Evolutionary conservation across 2,888 invertebrate species (phyloP), one percentile per base, ranked within the genome.

Genomic region (Rosalia funebris): DNA sequence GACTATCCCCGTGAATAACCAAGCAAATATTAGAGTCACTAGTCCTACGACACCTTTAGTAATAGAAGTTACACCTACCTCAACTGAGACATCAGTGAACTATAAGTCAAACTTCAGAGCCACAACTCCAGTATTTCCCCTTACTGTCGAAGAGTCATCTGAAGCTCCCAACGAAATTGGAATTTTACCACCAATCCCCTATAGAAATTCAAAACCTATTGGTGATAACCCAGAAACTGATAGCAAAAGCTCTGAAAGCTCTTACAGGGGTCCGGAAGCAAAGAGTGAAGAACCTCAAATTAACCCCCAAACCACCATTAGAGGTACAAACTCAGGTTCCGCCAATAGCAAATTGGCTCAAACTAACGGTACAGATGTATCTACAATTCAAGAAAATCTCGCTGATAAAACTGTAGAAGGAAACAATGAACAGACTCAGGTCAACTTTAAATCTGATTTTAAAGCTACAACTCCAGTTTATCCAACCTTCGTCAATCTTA

Each of bases 101-200:
- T 74, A 71, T 55, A 45, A 54, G 36, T 75, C 75, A 3, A 66
- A 69, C 12, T 75, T 71, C 39, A 62, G 71, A 64, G 74, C 73
- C 1, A 75, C 76, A 4, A 74, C 75, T 3, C 76, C 76, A 1
- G 72, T 69, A 17, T 76, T 76, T 61, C 77, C 77, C 4, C 61
- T 55, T 52, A 63, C 63, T n/a, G 77, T 77, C 1, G 75, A 75
- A 15, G 36, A 69, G 0, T 73, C 74, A n/a, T 71, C 71, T 32
- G 67, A 63, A 1, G 58, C 66, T 53, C 73, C 75, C 7, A 61
- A 61, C 15, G 63, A 71, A 11, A 67, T 69, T 9, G 75, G 76
- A 20, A 53, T 76, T 52, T 15, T 73, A 39, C 66, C 73, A 12
- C 77, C 76, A n/a, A 63, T 53, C 32, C 41, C 39, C 4, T 15